Conservation (phyloP, 2,888 invertebrate species). For the Scaptodrosophila latifasciaeformis region DNA sequence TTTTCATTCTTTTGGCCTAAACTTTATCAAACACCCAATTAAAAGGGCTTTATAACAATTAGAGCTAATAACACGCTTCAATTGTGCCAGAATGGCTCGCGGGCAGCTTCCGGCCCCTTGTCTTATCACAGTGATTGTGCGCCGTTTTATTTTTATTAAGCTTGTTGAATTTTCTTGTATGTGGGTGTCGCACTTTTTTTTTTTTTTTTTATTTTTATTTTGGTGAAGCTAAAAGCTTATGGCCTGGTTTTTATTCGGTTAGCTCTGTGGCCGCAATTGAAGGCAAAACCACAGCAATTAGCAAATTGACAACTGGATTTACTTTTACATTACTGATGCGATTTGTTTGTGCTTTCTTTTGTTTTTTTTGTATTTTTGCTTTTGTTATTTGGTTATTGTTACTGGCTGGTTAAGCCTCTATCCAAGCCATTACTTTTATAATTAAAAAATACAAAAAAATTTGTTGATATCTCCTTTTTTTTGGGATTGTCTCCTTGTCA, state of each 20-base stretch:
- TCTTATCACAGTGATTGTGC: slow-evolving; percentile 2
- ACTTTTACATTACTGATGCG: slow-evolving; percentile 27
- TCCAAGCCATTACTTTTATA: slow-evolving; percentile 47
- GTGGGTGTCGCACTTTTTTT: slow-evolving; percentile 7
- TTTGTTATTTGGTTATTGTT: not conserved
- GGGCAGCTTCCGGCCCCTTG: slow-evolving; percentile 21
- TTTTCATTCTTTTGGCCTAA: slow-evolving; percentile 30
- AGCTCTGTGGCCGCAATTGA: slow-evolving; percentile 53
- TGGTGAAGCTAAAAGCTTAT: slow-evolving; percentile 39
- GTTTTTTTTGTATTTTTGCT: not conserved
- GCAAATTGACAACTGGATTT: slow-evolving; percentile 63
- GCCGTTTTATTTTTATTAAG: slow-evolving; percentile 50
- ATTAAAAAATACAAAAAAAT: slow-evolving; percentile 38
- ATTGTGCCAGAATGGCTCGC: slow-evolving; percentile 51
- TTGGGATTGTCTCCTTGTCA: slow-evolving; percentile 24
- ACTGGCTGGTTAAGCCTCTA: too few species aligned
- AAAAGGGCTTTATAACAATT: slow-evolving; percentile 66
- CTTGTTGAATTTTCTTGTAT: slow-evolving; percentile 2
- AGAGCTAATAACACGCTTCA: slow-evolving; percentile 65
- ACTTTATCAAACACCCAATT: slow-evolving; percentile 65
- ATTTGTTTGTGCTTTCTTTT: not conserved
- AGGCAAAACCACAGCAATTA: slow-evolving; percentile 60
- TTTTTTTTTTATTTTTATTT: slow-evolving; percentile 9
- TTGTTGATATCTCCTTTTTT: slow-evolving; percentile 43
- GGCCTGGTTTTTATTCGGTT: slow-evolving; percentile 33